Conservation (phyloP, 1,140 invertebrate genomes). For the Bombus ignitus region DNA sequence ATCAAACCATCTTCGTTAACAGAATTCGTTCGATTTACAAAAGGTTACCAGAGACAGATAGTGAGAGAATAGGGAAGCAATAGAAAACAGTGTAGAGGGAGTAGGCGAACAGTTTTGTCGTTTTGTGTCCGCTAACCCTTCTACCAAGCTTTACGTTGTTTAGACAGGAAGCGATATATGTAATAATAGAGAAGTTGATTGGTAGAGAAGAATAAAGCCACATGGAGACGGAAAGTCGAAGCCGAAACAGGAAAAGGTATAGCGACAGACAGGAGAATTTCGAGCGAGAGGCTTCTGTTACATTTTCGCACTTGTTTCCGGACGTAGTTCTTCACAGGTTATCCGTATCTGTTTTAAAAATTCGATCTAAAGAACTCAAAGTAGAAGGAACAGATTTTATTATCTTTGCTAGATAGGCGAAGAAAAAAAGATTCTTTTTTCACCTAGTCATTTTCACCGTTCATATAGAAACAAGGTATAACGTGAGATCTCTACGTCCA, state of each 20-base stretch:
- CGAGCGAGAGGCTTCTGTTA: slow-evolving; percentile 28
- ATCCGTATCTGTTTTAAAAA: background rate
- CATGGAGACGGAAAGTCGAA: background rate
- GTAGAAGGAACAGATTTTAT: background rate
- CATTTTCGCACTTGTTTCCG: slow-evolving; percentile 7
- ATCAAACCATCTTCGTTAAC: slow-evolving; percentile 10
- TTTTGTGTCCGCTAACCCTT: too few relatives aligned
- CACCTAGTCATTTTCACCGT: background rate
- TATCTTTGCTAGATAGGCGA: background rate
- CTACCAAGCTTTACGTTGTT: slow-evolving; percentile 1
- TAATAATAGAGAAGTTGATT: background rate
- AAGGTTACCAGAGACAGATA: slow-evolving; percentile 39
- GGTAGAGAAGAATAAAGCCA: background rate
- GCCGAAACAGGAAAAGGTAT: slow-evolving; percentile 23
- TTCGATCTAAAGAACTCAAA: too few relatives aligned
- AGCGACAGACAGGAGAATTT: slow-evolving; percentile 36
- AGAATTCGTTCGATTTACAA: slow-evolving; percentile 17
- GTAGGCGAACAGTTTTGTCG: background rate
- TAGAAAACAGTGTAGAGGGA: background rate
- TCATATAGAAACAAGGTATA: background rate
- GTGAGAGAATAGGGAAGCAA: slow-evolving; percentile 27
- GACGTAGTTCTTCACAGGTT: background rate
- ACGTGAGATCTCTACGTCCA: background rate
- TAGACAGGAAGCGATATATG: background rate
- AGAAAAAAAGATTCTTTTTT: too few relatives aligned